Conservation (phyloP, 35 echinoderm and acorn worm genomes). For the Chiridota heheva region DNA sequence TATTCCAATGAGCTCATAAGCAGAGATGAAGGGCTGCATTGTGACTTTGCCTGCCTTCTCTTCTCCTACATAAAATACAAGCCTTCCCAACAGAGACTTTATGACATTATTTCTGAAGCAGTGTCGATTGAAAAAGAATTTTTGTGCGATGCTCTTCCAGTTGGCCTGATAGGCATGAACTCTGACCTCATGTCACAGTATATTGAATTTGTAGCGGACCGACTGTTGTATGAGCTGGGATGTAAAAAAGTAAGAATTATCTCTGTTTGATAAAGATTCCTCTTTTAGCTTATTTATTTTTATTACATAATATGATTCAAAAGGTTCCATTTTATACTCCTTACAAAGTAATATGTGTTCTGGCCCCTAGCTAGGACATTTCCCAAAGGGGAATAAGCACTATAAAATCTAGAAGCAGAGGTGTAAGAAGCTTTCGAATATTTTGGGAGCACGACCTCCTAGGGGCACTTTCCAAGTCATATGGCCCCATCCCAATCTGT, state of each 20-base stretch:
- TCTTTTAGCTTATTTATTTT: not conserved
- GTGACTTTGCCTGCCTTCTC: constrained; percentile 94
- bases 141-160: constrained; percentile 69
- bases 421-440: no score
- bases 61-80: constrained; percentile 73
- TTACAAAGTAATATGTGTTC: no score
- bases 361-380: no score
- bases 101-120: constrained; percentile 71
- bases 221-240: constrained; percentile 67
- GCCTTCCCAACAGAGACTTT: constrained; percentile 35
- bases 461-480: no score
- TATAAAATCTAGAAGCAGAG: no score
- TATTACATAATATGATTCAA: no score
- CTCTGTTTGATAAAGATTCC: not conserved
- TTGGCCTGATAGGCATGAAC: constrained; percentile 90
- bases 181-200: constrained; percentile 73
- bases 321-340: no score
- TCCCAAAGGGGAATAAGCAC: no score
- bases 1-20: constrained; percentile 97
- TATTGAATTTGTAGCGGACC: constrained; percentile 94
- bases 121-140: constrained; percentile 80
- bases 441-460: no score
- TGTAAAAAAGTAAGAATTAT: constrained; percentile 69
- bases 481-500: no score
- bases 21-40: constrained; percentile 91